Evolutionary conservation across 1,140 invertebrate genomes (phyloP), one percentile per base, ranked within the genome.

Genomic region (Elymnias hypermnestra): DNA sequence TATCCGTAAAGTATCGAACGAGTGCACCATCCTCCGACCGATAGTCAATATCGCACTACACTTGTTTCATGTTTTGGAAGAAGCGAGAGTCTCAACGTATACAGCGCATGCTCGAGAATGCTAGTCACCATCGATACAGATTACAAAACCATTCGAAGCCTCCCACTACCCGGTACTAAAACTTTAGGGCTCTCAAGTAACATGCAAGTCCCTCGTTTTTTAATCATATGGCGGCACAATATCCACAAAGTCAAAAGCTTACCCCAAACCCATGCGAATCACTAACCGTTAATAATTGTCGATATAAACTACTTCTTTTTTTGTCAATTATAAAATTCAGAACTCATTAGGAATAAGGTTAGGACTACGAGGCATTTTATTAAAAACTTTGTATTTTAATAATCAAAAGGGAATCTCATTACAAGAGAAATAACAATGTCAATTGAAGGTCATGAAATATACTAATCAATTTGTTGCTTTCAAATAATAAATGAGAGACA

Each of bases 11-110:
- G 58, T 65, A 66, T 45, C 37, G 44, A 64, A 52, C 71, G 64
- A 73, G 44, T 64, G 72, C 75, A 84, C 81, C 81, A 84, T 84
- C 81, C 81, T 84, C 81, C 68, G 77, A 77, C 77, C 77, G 77
- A 81, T 69, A 70, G 79, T 69, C 75, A 63, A 58, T 57, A 59
- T 65, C 64, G 53, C 54, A 53, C 60, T 60, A 60, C 44, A 57
- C 47, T 44, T 61, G 29, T 36, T 46, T 47, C 38, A 56, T 50
- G 35, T 69, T 65, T 73, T 68, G 60, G 67, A 81, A 74, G 61
- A 83, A 84, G 81, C 81, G 67, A 72, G 71, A 78, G 66, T 81
- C 63, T 83, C 71, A 82, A 81, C 69, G 75, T 63, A 73, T 77
- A 84, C 76, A 82, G 78, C 78, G 77, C 81, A 84, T 84, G 81